These are phyloP conservation scores for Leptinotarsa defecta DNA, from an alignment of 1,140 invertebrate species.

Conservation along the genomic window DNA sequence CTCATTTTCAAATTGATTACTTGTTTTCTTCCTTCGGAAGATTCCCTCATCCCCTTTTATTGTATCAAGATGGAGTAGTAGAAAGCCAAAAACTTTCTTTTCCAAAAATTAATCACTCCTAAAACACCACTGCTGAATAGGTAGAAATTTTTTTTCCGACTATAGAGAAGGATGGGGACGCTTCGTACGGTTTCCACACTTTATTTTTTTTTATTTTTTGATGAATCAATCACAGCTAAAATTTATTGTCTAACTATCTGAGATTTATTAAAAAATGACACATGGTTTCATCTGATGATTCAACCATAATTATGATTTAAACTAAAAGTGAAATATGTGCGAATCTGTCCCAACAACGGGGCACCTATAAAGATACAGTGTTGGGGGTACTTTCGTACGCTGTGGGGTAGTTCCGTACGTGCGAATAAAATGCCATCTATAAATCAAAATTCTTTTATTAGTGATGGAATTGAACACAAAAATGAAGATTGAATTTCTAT, in stretches of 20 bases:
- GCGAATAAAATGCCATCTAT: constrained; percentile 13
- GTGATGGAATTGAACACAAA: constrained; percentile 12
- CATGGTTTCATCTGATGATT: constrained; percentile 7
- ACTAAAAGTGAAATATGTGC: constrained; percentile 17
- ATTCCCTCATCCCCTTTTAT: no score
- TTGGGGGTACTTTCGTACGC: constrained; percentile 11
- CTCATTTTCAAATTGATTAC: no score
- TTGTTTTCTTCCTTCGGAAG: no score
- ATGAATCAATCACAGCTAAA: constrained; percentile 6
- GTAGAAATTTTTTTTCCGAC: no score
- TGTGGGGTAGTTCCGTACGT: constrained; percentile 1
- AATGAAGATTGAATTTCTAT: constrained; percentile 8
- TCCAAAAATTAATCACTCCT: no score
- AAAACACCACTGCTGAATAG: no score
- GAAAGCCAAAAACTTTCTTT: no score
- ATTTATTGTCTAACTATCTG: constrained; percentile 11
- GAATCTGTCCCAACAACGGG: constrained; percentile 21
- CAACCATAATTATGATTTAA: constrained; percentile 19
- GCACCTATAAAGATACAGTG: background rate
- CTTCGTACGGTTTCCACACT: constrained; percentile 22
- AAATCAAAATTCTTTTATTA: constrained; percentile 2
- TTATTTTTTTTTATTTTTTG: constrained; percentile 24
- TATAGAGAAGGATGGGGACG: background rate
- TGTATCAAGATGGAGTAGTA: no score
- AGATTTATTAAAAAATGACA: constrained; percentile 6